phyloP scores from a whole-genome alignment of 2,888 invertebrate genomes.

The Limnephilus marmoratus region DNA sequence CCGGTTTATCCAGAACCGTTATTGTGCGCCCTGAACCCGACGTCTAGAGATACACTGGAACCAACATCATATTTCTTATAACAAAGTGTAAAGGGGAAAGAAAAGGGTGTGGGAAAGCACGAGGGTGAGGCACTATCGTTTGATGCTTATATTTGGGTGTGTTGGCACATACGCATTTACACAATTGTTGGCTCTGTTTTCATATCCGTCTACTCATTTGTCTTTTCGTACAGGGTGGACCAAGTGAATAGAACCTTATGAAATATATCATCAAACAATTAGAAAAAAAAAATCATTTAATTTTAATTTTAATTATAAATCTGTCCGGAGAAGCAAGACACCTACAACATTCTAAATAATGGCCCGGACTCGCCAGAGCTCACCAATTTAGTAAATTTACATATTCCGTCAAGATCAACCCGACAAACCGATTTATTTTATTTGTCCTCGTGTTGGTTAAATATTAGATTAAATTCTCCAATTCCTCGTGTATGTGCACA shows the following conservation, averaged over 20 bases:
- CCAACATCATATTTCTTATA: neutral
- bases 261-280: neutral
- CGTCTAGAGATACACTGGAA: neutral
- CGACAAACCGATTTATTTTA: too few species aligned
- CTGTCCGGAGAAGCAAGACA: too few species aligned
- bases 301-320: neutral
- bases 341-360: too few species aligned
- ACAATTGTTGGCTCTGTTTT: slow-evolving; percentile 20
- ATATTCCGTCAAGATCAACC: too few species aligned
- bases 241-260: neutral
- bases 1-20: neutral
- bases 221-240: neutral
- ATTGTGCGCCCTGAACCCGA: neutral
- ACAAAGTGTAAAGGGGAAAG: neutral
- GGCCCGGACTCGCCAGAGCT: too few species aligned
- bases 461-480: too few species aligned
- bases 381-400: too few species aligned
- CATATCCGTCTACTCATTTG: slow-evolving; percentile 5
- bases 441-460: too few species aligned
- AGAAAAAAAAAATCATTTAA: neutral
- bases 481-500: too few species aligned
- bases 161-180: slow-evolving; percentile 16
- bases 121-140: neutral
- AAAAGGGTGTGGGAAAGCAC: neutral
- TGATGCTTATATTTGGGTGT: neutral